Evolutionary conservation across 2,797 vertebrate genomes (phyloP).

Genomic region (Oreortyx pictus): DNA sequence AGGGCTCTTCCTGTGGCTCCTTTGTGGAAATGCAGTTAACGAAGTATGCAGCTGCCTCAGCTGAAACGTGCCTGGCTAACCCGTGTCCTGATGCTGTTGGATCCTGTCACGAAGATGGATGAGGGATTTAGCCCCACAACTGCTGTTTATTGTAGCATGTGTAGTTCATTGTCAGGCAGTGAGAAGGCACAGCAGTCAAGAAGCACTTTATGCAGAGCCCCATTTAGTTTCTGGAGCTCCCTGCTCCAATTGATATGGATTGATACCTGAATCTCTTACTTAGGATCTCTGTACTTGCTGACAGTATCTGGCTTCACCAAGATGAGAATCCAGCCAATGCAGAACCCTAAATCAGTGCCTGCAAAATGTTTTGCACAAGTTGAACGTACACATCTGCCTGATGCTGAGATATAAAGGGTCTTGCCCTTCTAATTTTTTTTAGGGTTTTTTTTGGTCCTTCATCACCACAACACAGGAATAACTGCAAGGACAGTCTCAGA

Average conservation of each 20-base stretch:
- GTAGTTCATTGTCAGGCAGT: background rate
- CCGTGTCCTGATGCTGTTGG: background rate
- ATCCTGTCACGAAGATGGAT: background rate
- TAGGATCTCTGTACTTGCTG: background rate
- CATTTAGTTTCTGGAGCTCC: background rate
- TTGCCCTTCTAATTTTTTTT: background rate
- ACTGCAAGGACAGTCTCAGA: conserved; percentile 3
- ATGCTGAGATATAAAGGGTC: background rate
- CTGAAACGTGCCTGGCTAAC: background rate
- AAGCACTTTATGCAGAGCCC: background rate
- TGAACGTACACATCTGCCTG: background rate
- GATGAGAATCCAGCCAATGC: background rate
- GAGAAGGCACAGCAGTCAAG: background rate
- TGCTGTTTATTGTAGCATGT: background rate
- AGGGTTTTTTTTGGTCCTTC: background rate
- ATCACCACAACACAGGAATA: background rate
- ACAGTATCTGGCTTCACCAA: background rate
- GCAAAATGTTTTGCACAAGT: background rate
- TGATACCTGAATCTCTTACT: background rate
- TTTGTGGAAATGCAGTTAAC: background rate
- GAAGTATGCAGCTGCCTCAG: rapidly evolving
- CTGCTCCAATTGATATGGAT: rapidly evolving
- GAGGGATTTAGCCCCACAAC: background rate
- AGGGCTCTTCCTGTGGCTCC: rapidly evolving
- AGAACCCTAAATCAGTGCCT: conserved; percentile 1